These are phyloP conservation scores for Drosophila mulleri DNA, from an alignment of 2,888 invertebrate genomes.

Conservation along the genomic window DNA sequence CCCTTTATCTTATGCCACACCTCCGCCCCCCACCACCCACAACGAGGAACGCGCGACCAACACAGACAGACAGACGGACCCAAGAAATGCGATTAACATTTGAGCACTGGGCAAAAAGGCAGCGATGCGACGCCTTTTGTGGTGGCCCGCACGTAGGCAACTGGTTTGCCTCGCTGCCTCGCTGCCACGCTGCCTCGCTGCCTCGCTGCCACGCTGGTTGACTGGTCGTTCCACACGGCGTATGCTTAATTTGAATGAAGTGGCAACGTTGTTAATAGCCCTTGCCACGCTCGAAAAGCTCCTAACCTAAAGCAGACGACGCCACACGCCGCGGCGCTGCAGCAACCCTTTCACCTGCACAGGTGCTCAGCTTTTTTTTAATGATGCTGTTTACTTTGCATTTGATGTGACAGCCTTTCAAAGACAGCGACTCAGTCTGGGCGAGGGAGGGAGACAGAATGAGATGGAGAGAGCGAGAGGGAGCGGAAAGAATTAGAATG, in stretches of 20 bases:
- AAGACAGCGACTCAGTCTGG: not conserved
- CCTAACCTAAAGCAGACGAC: not conserved
- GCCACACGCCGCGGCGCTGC: not conserved
- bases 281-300: conserved; percentile 20
- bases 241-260: conserved; percentile 77
- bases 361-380: conserved; percentile 56
- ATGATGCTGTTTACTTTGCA: conserved; percentile 72
- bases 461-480: too few relatives aligned
- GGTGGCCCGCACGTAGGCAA: conserved; percentile 55
- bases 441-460: too few relatives aligned
- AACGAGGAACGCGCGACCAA: conserved; percentile 2
- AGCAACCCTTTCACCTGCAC: conserved; percentile 21
- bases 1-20: conserved; percentile 36
- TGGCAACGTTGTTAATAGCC: conserved; percentile 72
- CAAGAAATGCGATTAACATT: conserved; percentile 78
- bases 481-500: conserved; percentile 36
- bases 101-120: conserved; percentile 64
- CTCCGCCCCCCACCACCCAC: rapidly evolving
- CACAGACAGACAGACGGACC: conserved; percentile 39
- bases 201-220: not conserved
- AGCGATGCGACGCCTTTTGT: conserved; percentile 56
- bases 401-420: conserved; percentile 54
- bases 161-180: not conserved
- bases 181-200: not conserved
- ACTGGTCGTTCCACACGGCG: conserved; percentile 51